Conservation (phyloP, 2,888 invertebrate genomes). For the Pheosia gnoma region DNA sequence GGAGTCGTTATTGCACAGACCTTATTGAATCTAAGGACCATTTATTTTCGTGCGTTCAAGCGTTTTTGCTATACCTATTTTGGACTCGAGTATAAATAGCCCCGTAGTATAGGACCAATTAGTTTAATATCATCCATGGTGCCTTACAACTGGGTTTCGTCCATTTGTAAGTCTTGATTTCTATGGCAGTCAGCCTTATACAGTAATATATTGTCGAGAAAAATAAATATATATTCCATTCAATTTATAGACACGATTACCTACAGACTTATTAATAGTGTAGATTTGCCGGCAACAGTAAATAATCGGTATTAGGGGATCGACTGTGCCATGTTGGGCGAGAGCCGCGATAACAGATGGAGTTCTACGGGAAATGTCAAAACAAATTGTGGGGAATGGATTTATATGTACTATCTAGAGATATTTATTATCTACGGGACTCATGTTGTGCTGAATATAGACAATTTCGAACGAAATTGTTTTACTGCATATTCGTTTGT, state of each 20-base stretch:
- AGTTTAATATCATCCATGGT: too few species aligned
- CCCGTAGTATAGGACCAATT: too few species aligned
- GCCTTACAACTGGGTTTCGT: too few species aligned
- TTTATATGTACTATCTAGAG: constrained; percentile 19
- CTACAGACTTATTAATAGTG: constrained; percentile 16
- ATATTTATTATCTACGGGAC: constrained; percentile 9
- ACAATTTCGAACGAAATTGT: not conserved
- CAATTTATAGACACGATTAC: not conserved
- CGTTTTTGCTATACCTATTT: too few species aligned
- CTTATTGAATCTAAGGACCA: too few species aligned
- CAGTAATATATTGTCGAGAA: too few species aligned
- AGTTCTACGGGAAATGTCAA: constrained; percentile 22
- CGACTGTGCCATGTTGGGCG: constrained; percentile 21
- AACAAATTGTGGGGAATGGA: constrained; percentile 27
- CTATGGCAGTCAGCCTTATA: too few species aligned
- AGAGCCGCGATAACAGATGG: constrained; percentile 22
- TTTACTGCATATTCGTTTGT: too few species aligned
- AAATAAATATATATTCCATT: not conserved
- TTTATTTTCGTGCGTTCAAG: too few species aligned
- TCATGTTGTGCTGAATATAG: not conserved
- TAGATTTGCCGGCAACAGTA: constrained; percentile 40
- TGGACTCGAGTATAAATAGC: too few species aligned
- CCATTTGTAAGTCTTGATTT: too few species aligned
- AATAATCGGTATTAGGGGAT: constrained; percentile 37
- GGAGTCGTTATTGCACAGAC: too few species aligned